Conservation (phyloP, 2,113 vertebrate species). For the Zingel zingel region DNA sequence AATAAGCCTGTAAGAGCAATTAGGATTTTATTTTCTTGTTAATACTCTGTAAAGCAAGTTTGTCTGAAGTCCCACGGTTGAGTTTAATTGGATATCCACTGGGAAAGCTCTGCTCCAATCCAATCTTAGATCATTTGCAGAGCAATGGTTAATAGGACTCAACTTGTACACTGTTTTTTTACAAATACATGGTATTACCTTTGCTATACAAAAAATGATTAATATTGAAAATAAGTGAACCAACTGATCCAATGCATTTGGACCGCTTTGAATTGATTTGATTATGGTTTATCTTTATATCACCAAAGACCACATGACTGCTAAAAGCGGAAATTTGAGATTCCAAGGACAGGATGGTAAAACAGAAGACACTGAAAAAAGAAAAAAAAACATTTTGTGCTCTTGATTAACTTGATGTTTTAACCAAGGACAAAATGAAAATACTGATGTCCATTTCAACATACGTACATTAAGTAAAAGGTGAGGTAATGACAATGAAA, state of each 20-base stretch:
- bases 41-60: neutral
- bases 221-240: too few species aligned
- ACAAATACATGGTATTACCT: neutral
- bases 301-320: neutral
- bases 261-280: neutral
- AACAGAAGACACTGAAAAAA: neutral
- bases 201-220: neutral
- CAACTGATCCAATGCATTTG: neutral
- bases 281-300: slow-evolving; percentile 2
- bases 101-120: neutral
- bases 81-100: slow-evolving; percentile 1
- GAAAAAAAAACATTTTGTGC: neutral
- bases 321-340: neutral
- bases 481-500: neutral
- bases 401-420: slow-evolving; percentile 7
- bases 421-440: neutral
- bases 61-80: neutral
- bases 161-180: neutral
- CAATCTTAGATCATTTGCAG: slow-evolving; percentile 8
- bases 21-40: slow-evolving; percentile 5
- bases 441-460: neutral
- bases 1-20: neutral
- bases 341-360: neutral
- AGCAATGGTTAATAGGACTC: neutral
- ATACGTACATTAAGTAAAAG: neutral